Base-by-base conservation (phyloP, 1,140 invertebrate species). In the Rhopalosiphum maidis region DNA sequence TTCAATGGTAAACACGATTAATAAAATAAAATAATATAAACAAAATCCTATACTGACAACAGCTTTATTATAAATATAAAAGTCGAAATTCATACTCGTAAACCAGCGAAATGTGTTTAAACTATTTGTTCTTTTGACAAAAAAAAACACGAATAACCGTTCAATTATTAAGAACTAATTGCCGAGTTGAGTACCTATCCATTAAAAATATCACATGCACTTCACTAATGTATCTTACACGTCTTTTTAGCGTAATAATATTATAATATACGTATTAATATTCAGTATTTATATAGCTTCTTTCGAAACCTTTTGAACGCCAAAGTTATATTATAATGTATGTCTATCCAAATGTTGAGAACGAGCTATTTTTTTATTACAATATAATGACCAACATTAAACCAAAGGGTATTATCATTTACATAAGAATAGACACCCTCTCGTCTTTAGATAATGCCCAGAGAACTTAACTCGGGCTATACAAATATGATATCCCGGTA, bases 391-490 rank as follows among this genome's bases (percentile, higher is more conserved):
- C 60, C 43, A 91, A 46, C 18, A 43, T 82, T 48, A 43, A 48
- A 48, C 18, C 18, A 35, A 21, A 77, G 60, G 30, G 25, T 60
- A 82, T 77, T 68, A 30, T 91, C 43, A 91, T 91, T 82, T 91
- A 91, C 90, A 91, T 91, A 82, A 91, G 90, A 91, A 91, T 91
- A 82, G 90, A 46, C 55, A 25, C 35, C 41, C 51, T 41, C 30
- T 82, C 37, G 7, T 35, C 30, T 88, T 51, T 82, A 21, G 60
- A n/a, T 91, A 48, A 91, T 82, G 60, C 43, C 23, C 21, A 46
- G n/a, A 46, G 41, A 91, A 91, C 37, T 91, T n/a, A 91, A 82
- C 21, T n/a, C 60, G 35, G 18, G 25, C 30, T 51, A 82, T 25
- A 60, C 68, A 91, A 48, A 21, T 77, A 82, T 41, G 30, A 43